phyloP scores from a whole-genome alignment of 2,888 invertebrate species.

The Uropetala carovei region DNA sequence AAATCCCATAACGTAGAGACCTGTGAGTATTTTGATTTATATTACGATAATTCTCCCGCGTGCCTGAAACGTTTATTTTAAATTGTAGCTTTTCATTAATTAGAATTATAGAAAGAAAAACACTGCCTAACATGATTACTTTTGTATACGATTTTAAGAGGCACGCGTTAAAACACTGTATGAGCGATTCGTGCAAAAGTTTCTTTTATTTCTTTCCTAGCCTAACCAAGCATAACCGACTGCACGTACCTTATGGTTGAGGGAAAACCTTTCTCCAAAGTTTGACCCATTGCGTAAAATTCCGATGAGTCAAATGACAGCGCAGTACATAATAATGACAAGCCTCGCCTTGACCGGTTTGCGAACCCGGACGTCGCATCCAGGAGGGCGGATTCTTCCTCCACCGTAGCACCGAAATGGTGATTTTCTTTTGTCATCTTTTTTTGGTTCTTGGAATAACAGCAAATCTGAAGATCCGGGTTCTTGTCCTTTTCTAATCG shows the following conservation, averaged over 20 bases:
- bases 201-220: not conserved
- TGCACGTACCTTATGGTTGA: not conserved
- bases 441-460: not conserved
- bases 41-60: too few relatives aligned
- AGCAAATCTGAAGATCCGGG: not conserved
- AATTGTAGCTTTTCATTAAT: too few relatives aligned
- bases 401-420: not conserved
- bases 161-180: too few relatives aligned
- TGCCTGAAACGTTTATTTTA: too few relatives aligned
- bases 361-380: slow-evolving; percentile 43
- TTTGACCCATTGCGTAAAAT: not conserved
- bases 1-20: too few relatives aligned
- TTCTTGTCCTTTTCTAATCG: not conserved
- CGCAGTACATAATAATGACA: not conserved
- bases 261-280: too few relatives aligned
- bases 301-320: slow-evolving; percentile 8
- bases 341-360: slow-evolving; percentile 48
- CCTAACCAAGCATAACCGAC: not conserved
- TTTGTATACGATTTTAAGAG: too few relatives aligned
- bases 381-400: not conserved
- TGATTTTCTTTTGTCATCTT: slow-evolving; percentile 1
- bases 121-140: too few relatives aligned
- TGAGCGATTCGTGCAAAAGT: too few relatives aligned
- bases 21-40: too few relatives aligned
- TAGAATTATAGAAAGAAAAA: too few relatives aligned